Conservation (phyloP, 2,113 vertebrate species). For the Prunella himalayana region DNA sequence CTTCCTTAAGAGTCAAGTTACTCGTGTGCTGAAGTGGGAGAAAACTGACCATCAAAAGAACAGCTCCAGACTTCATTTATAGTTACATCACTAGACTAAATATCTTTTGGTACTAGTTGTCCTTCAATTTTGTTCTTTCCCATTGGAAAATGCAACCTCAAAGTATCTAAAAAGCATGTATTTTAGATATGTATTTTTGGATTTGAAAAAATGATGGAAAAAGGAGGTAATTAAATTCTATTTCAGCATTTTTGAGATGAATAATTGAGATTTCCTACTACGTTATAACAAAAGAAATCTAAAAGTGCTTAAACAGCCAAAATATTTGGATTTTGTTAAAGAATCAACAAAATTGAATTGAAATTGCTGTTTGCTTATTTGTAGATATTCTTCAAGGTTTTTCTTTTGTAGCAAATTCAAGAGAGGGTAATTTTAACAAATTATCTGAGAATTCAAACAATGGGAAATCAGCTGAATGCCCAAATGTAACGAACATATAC, state of each 20-base stretch:
- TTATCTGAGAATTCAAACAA: neutral
- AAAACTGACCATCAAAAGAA: neutral
- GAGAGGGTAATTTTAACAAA: neutral
- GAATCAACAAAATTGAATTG: neutral
- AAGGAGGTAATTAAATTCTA: neutral
- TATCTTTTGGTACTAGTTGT: neutral
- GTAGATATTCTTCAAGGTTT: neutral
- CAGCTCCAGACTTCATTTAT: neutral
- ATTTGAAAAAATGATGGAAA: neutral
- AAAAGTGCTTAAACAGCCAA: neutral
- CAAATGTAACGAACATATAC: neutral
- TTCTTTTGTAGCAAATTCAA: neutral
- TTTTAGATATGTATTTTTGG: neutral
- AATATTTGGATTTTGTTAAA: neutral
- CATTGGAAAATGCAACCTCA: neutral
- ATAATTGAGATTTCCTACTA: neutral
- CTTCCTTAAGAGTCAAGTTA: constrained; percentile 68
- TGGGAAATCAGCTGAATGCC: neutral
- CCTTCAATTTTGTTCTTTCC: neutral
- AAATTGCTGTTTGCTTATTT: neutral
- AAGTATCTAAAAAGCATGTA: neutral
- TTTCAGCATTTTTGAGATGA: neutral
- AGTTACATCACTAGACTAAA: neutral
- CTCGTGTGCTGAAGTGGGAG: constrained; percentile 35
- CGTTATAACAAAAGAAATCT: neutral